Percentiles rank a stretch among this genome's conserved stretches.
Evolutionary conservation across 1,140 invertebrate genomes (phyloP).

Genomic region (Brachionus paranguensis): DNA sequence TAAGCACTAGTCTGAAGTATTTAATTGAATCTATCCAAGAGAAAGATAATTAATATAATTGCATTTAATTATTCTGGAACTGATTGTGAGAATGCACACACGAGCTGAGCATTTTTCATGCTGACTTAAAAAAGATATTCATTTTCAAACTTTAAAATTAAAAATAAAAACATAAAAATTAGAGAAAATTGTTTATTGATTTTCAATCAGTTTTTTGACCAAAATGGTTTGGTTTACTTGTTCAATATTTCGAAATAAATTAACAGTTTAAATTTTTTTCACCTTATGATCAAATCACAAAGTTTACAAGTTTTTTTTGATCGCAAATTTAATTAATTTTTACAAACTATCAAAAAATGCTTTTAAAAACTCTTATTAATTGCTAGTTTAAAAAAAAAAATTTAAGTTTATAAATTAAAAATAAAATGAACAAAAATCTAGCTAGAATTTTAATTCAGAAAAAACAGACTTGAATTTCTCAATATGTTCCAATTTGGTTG

Average conservation of each 20-base stretch:
- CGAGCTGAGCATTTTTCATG: background rate
- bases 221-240: background rate
- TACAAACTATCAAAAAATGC: background rate
- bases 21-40: background rate
- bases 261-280: background rate
- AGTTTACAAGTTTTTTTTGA: background rate
- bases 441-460: background rate
- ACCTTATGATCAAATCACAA: no score
- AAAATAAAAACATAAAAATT: no score
- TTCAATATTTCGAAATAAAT: background rate
- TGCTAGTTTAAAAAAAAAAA: background rate
- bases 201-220: no score
- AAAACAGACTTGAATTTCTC: background rate
- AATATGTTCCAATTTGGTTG: background rate
- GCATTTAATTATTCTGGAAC: background rate
- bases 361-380: background rate
- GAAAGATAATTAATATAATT: background rate
- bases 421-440: background rate
- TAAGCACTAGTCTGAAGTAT: no score
- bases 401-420: background rate
- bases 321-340: background rate
- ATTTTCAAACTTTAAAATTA: no score
- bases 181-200: no score
- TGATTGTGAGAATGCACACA: no score
- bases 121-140: background rate